Conservation (phyloP, 2,113 vertebrate species). For the Trichomycterus rosablanca region DNA sequence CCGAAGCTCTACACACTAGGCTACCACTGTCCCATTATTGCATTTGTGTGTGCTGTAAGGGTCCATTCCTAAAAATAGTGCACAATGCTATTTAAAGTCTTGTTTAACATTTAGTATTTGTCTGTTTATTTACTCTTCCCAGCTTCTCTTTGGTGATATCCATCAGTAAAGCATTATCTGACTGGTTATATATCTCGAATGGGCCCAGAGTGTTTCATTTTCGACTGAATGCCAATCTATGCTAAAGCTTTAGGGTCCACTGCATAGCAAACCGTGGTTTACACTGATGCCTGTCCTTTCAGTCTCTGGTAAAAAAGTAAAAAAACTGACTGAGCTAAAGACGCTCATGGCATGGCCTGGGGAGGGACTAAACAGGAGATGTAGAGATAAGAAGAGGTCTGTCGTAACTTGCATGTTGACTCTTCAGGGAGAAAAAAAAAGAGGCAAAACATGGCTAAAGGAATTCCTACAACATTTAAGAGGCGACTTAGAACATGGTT, state of each 20-base stretch:
- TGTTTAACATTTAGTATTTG: background rate
- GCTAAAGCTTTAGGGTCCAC: constrained; percentile 33
- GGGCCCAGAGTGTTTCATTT: constrained; percentile 37
- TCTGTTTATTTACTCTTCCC: constrained; percentile 31
- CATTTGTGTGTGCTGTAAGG: too few species aligned
- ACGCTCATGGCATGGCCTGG: constrained; percentile 27
- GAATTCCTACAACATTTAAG: constrained; percentile 30
- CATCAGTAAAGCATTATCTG: constrained; percentile 40
- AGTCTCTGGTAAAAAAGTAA: constrained; percentile 17
- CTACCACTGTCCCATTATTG: background rate
- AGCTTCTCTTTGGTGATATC: constrained; percentile 23
- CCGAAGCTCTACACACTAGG: too few species aligned
- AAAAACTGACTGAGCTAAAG: constrained; percentile 33
- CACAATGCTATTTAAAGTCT: background rate
- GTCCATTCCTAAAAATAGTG: too few species aligned
- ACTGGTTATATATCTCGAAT: constrained; percentile 23
- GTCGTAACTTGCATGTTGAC: constrained; percentile 45
- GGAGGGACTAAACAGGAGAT: constrained; percentile 34
- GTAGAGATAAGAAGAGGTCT: constrained; percentile 39
- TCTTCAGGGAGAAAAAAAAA: constrained; percentile 27
- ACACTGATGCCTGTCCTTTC: constrained; percentile 29
- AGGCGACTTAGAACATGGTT: constrained; percentile 9
- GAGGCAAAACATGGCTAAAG: constrained; percentile 35
- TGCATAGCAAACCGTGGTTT: constrained; percentile 30
- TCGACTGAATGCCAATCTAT: constrained; percentile 31